Evolutionary conservation across 2,797 vertebrate genomes (phyloP).

Genomic region (Brotula barbata): DNA sequence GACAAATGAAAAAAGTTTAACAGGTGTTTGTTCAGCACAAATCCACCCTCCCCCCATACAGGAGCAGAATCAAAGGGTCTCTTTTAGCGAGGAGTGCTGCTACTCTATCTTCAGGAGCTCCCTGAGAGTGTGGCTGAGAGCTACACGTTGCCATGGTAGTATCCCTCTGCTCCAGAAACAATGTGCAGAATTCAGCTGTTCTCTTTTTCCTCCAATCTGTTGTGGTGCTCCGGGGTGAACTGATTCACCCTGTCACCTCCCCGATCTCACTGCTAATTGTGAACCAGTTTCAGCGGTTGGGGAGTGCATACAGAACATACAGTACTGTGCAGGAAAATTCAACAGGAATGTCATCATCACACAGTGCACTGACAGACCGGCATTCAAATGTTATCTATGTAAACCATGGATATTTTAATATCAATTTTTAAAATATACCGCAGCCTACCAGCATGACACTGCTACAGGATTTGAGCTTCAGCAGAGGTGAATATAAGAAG

Average conservation of each 20-base stretch:
- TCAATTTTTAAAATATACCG: too few relatives aligned
- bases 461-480: too few relatives aligned
- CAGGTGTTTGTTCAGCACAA: background rate
- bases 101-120: slow-evolving; percentile 5
- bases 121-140: slow-evolving; percentile 1
- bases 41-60: slow-evolving; percentile 14
- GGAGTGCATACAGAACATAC: slow-evolving; percentile 33
- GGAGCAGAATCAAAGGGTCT: slow-evolving; percentile 2
- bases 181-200: slow-evolving; percentile 20
- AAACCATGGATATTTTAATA: too few relatives aligned
- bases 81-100: background rate
- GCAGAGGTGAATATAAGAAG: too few relatives aligned
- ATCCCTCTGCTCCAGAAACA: slow-evolving; percentile 14
- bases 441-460: too few relatives aligned
- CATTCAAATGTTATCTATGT: too few relatives aligned
- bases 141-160: slow-evolving; percentile 9
- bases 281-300: slow-evolving; percentile 48
- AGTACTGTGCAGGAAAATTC: slow-evolving; percentile 47
- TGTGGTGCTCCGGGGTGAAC: slow-evolving; percentile 19
- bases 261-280: slow-evolving; percentile 44
- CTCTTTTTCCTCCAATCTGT: slow-evolving; percentile 10
- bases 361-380: too few relatives aligned
- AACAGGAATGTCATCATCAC: slow-evolving; percentile 50
- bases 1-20: background rate
- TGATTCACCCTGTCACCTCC: slow-evolving; percentile 19